Percentiles rank a stretch among this genome's conserved stretches.
phyloP scores from a whole-genome alignment of 2,888 invertebrate genomes.

The Gryllus longicercus region DNA sequence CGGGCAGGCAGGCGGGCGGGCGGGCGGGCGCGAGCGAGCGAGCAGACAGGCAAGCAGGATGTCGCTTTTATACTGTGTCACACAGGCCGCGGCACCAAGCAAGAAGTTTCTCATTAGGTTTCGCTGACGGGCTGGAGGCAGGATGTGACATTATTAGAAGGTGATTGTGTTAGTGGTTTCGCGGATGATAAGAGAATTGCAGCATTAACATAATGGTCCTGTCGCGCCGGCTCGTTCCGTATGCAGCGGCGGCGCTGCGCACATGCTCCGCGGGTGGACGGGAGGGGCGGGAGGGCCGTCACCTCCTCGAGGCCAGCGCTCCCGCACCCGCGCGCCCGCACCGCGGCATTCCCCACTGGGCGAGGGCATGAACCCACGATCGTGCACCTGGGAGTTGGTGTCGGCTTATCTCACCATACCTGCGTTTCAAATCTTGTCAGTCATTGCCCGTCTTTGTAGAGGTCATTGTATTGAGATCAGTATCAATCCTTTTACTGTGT shows the following conservation, averaged over 20 bases:
- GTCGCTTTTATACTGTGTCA: conserved; percentile 11
- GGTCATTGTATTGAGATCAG: no score
- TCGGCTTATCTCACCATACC: no score
- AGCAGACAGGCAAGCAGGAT: conserved; percentile 17
- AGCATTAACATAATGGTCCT: conserved; percentile 10
- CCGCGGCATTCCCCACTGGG: no score
- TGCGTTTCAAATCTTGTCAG: no score
- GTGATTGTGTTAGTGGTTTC: conserved; percentile 17
- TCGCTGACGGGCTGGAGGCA: neutral
- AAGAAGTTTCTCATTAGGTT: conserved; percentile 1
- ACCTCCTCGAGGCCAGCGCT: no score
- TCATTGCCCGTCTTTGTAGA: no score
- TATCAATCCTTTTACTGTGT: no score
- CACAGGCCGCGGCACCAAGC: conserved; percentile 9
- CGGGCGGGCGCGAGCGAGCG: neutral
- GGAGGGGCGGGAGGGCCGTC: no score
- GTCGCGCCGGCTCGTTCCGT: conserved; percentile 5
- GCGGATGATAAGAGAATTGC: conserved; percentile 17
- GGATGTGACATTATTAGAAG: conserved; percentile 17
- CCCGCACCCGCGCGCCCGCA: no score
- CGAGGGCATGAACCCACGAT: no score
- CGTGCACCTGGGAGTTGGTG: no score
- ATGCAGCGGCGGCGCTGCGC: neutral
- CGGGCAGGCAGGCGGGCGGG: no score
- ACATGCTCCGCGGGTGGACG: neutral